A percentile compares a stretch with the other conserved stretches of the same genome.
These are phyloP conservation scores for Nephrotoma guestfalica DNA, from an alignment of 2,888 invertebrate species.

Conservation along the genomic window DNA sequence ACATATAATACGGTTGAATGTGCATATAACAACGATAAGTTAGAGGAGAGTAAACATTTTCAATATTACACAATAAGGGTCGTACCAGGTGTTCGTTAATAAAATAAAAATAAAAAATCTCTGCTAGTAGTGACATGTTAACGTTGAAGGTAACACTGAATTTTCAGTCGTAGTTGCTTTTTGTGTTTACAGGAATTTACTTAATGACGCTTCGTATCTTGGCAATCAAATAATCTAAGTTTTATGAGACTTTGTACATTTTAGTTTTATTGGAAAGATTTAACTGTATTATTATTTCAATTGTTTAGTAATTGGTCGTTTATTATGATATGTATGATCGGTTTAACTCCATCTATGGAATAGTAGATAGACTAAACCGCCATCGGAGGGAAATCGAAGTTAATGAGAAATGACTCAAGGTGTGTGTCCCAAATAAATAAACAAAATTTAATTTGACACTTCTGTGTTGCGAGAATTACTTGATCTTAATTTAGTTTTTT, in stretches of 20 bases:
- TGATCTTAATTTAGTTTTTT: too few relatives aligned
- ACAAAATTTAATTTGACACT: too few relatives aligned
- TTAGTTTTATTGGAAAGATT: not conserved
- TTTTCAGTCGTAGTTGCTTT: not conserved
- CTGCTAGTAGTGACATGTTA: not conserved
- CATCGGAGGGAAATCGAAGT: not conserved
- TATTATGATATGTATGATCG: not conserved
- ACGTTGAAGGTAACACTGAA: not conserved
- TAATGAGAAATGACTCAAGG: too few relatives aligned
- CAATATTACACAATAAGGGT: not conserved
- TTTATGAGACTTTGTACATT: not conserved
- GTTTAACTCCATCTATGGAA: not conserved
- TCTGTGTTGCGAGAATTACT: too few relatives aligned
- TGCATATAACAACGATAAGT: not conserved
- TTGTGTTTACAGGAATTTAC: not conserved
- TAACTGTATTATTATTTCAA: not conserved
- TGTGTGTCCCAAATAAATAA: too few relatives aligned
- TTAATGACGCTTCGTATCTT: not conserved
- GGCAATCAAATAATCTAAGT: not conserved
- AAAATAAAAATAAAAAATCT: not conserved
- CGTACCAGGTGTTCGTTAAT: not conserved
- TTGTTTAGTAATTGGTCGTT: too few relatives aligned
- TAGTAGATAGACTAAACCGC: not conserved
- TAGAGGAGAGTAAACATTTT: not conserved
- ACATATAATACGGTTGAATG: not conserved